Conservation (phyloP, 2,113 vertebrate species). For the Canis aureus region DNA sequence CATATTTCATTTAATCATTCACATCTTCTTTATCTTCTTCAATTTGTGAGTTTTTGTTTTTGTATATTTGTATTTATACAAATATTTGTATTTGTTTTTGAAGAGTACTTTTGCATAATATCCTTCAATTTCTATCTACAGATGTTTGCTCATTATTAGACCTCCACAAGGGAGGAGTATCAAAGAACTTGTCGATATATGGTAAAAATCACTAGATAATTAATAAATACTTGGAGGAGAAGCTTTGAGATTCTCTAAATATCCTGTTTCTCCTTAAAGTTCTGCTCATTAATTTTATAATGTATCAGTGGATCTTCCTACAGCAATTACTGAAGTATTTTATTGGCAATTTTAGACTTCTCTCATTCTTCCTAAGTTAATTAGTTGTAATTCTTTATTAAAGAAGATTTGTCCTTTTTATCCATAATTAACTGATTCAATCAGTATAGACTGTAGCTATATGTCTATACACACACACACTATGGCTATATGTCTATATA, state of each 20-base stretch:
- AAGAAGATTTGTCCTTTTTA: neutral
- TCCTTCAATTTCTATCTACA: neutral
- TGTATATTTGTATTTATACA: too few relatives aligned
- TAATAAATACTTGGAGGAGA: neutral
- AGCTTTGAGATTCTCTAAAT: neutral
- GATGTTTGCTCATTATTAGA: neutral
- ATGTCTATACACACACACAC: too few relatives aligned
- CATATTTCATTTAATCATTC: neutral
- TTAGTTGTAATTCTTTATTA: neutral
- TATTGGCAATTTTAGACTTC: neutral
- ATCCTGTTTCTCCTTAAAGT: neutral
- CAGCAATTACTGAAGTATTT: neutral
- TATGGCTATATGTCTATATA: neutral
- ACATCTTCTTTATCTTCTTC: neutral
- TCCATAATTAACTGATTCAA: neutral
- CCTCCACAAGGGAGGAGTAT: neutral
- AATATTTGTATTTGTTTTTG: neutral
- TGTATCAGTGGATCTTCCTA: neutral
- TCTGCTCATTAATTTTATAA: neutral
- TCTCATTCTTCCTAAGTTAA: neutral
- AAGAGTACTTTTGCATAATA: neutral
- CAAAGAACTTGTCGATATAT: neutral
- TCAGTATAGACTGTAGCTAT: neutral
- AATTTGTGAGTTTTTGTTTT: neutral
- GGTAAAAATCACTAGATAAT: neutral